Base-by-base conservation (phyloP, 2,888 invertebrate genomes). In the Sphecodes monilicornis region DNA sequence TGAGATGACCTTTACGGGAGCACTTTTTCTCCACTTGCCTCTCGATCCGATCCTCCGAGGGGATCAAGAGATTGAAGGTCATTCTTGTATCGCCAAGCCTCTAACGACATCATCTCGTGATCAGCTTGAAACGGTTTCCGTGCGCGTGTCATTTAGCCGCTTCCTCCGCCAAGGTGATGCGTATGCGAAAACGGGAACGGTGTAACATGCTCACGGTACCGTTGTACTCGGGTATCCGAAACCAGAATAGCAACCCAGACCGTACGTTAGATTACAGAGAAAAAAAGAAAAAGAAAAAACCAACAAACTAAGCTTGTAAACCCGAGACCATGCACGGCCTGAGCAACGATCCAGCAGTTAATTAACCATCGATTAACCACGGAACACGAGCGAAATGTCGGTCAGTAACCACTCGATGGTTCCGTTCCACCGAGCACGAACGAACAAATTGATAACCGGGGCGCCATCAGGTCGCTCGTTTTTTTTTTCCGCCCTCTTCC, bases 391-490 rank as follows among this genome's bases (percentile, higher is more conserved):
- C 66, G 66, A 13, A 66, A 66, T 39, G 39, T 66, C 66, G 66
- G 66, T 66, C 36, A n/a, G 32, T 39, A 36, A 66, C 36, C 66
- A 39, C 66, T 36, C 36, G 66, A 29, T 32, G 32, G 18, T 18
- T 32, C 18, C 64, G 22, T 64, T 10, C 18, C 32, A 22, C 8
- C 64, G 64, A 32, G 64, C 64, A 32, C 64, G 64, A 64, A 64
- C 10, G 8, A 22, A 3, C 57, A 0, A 22, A 32, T 32, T 32
- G 32, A 64, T 32, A 64, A 32, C 64, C 64, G 64, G 60, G 60
- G 16, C 71, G 79, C n/a, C 79, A 84, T 86, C 72, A 84, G 26
- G 78, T 73, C 66, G 80, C 68, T 54, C 78, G n/a, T 78, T 78
- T 79, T 72, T 77, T 8, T 50, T 85, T 82, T 85, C 76, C 78